phyloP scores from a whole-genome alignment of 1,140 invertebrate species.

The Dinoponera quadriceps region DNA sequence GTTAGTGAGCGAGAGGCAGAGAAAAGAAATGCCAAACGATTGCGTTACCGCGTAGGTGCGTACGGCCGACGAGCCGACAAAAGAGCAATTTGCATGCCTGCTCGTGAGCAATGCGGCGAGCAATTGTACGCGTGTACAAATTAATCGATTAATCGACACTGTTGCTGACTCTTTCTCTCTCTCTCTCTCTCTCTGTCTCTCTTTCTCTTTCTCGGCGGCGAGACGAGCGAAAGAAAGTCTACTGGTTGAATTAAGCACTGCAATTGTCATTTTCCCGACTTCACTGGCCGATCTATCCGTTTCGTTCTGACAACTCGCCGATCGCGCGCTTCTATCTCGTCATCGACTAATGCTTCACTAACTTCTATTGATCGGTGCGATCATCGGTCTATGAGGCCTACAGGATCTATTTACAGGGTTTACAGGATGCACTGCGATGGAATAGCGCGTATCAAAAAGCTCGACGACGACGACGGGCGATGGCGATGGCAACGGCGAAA shows the following conservation, averaged over 20 bases:
- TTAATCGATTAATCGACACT: constrained; percentile 15
- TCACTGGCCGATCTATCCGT: neutral
- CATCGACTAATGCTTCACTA: constrained; percentile 19
- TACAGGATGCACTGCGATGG: constrained; percentile 75
- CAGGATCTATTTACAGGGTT: constrained; percentile 68
- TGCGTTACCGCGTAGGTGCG: neutral
- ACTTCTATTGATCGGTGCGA: constrained; percentile 38
- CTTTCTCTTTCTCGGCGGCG: no score
- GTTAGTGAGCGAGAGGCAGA: neutral
- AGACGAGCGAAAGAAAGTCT: constrained; percentile 4
- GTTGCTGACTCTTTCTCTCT: no score
- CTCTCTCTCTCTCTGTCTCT: no score
- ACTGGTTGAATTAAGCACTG: neutral
- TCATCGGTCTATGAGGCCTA: constrained; percentile 50
- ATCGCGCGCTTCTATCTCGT: neutral
- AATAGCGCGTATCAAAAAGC: constrained; percentile 61
- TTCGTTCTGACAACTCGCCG: constrained; percentile 7
- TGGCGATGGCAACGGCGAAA: no score
- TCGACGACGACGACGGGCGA: neutral
- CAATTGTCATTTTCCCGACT: neutral
- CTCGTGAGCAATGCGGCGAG: constrained; percentile 17
- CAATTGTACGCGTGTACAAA: constrained; percentile 3
- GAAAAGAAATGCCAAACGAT: constrained; percentile 13
- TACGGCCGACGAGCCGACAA: constrained; percentile 6
- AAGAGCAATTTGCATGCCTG: constrained; percentile 20